Evolutionary conservation across 2,113 vertebrate species (phyloP), one percentile per base, ranked within the genome.

Genomic region (Brachyistius frenatus): DNA sequence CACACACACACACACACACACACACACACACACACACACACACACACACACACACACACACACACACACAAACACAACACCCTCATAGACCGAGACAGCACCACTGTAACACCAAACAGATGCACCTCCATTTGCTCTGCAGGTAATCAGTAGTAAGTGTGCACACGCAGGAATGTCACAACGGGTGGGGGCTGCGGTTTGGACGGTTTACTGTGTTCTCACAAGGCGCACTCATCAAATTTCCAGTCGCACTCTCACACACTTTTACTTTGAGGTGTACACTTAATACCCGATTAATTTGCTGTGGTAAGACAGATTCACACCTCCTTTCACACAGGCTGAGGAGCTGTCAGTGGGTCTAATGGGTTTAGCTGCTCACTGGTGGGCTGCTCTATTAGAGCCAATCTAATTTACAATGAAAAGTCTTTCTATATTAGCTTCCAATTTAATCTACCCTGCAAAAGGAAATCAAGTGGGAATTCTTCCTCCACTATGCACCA

Each of bases 241-340:
- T 86, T 89, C 88, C 52, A 76, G 66, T 68, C 31, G 32, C 76
- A 52, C 73, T 65, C 71, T 73, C 69, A 66, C 73, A 84, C 85
- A 78, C 78, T 85, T 79, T 81, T 70, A 80, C 78, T 85, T 47
- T 76, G 76, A 88, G 76, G 80, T 66, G 78, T 56, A 62, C 71
- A 76, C 73, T 86, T 86, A 91, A 88, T 85, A 86, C 75, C 73
- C 79, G 56, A 81, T 90, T 92, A 84, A 92, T 93, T 86, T 90
- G 60, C 76, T 66, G 86, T 32, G 85, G 86, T 68, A 60, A 77
- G 74, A 76, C 78, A 77, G 77, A 86, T 91, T 90, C 84, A 85
- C 89, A 84, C 85, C 84, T 90, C 85, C 39, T 54, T 77, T 75
- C 86, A 71, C 89, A 81, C 44, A 3, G 61, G 70, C 80, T 8